Evolutionary conservation across 1,140 invertebrate genomes (phyloP).

Genomic region (Cheumatopsyche charites): DNA sequence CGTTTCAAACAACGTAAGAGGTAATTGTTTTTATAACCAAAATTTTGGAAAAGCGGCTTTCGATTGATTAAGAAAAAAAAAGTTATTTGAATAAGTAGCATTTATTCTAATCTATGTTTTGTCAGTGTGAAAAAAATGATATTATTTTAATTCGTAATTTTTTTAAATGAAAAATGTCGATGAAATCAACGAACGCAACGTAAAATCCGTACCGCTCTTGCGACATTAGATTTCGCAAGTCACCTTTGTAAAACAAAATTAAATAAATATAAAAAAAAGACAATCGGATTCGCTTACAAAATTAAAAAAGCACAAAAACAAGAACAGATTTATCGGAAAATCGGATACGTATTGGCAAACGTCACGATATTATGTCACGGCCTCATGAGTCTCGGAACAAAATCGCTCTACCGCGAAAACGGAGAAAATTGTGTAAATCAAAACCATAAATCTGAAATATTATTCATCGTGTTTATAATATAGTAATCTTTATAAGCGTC

Average conservation of each 20-base stretch:
- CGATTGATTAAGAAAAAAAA: too few species aligned
- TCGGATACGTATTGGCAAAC: constrained; percentile 19
- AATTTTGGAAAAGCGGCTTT: too few species aligned
- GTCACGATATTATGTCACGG: constrained; percentile 26
- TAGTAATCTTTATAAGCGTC: too few species aligned
- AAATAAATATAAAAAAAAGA: constrained; percentile 12
- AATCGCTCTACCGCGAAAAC: constrained; percentile 8
- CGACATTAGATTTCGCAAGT: background rate
- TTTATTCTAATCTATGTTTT: background rate
- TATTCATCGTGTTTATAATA: too few species aligned
- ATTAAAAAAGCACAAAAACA: constrained; percentile 18
- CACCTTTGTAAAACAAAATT: constrained; percentile 9
- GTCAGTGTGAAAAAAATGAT: background rate
- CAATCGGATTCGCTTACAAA: constrained; percentile 35
- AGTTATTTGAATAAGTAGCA: too few species aligned
- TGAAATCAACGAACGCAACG: background rate
- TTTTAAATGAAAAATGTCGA: too few species aligned
- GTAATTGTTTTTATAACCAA: too few species aligned
- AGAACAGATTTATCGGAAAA: constrained; percentile 32
- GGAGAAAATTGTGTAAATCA: background rate
- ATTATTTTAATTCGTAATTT: background rate
- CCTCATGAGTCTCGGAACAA: background rate
- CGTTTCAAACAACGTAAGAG: too few species aligned
- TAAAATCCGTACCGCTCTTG: background rate
- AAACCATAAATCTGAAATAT: background rate